Evolutionary conservation across 1,140 invertebrate genomes (phyloP).

Genomic region (Ceratoteleas bidentatus): DNA sequence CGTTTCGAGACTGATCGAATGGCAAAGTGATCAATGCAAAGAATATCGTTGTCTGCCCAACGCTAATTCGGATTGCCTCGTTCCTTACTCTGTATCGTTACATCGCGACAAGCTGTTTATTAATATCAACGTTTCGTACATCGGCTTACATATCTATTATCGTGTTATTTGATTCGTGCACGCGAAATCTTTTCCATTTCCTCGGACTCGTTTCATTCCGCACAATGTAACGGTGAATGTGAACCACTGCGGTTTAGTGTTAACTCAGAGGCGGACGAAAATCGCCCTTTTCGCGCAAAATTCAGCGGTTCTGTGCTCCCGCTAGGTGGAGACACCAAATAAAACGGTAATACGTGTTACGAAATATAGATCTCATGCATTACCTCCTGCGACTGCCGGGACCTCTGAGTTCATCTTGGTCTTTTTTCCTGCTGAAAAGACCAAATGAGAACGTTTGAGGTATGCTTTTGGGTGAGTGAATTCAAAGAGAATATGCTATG

Average conservation of each 20-base stretch:
- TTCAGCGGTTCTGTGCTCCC: constrained; percentile 28
- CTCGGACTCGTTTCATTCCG: constrained; percentile 1
- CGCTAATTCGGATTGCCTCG: constrained; percentile 20
- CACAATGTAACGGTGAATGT: too few species aligned
- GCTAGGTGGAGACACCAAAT: constrained; percentile 54
- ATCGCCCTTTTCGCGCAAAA: constrained; percentile 44
- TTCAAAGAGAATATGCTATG: neutral
- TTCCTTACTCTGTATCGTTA: constrained; percentile 7
- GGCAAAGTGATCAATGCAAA: constrained; percentile 17
- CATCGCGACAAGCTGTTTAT: constrained; percentile 15
- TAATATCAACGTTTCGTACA: constrained; percentile 23
- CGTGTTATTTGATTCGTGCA: constrained; percentile 5
- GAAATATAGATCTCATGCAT: constrained; percentile 82
- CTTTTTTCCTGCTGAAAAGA: constrained; percentile 79
- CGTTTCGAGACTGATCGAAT: neutral
- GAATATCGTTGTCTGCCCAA: constrained; percentile 31
- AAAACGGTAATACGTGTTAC: constrained; percentile 59
- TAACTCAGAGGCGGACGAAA: constrained; percentile 42
- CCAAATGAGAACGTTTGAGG: too few species aligned
- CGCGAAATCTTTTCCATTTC: constrained; percentile 6
- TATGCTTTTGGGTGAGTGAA: neutral
- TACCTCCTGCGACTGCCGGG: constrained; percentile 83
- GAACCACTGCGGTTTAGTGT: constrained; percentile 25
- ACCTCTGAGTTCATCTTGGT: constrained; percentile 83
- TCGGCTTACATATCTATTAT: constrained; percentile 17